phyloP scores from a whole-genome alignment of 2,113 vertebrate species.

The Callocephalon fimbriatum region DNA sequence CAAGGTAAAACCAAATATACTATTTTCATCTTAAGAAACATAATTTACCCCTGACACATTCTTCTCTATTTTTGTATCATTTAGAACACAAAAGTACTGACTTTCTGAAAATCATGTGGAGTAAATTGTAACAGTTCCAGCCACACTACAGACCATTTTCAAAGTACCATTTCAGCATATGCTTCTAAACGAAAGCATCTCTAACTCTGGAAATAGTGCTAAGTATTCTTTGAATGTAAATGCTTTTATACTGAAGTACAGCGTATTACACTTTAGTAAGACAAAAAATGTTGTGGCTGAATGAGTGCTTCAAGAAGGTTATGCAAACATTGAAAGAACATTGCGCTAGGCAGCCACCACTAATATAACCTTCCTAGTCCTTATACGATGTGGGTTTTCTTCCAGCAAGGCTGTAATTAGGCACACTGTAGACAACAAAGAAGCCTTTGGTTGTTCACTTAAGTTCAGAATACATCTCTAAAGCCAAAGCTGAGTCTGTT shows the following conservation, averaged over 20 bases:
- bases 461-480: conserved; percentile 35
- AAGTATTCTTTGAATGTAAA: background rate
- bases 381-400: conserved; percentile 40
- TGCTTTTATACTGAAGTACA: background rate
- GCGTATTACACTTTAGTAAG: background rate
- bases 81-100: background rate
- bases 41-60: background rate
- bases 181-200: background rate
- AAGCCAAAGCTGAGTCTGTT: conserved; percentile 4
- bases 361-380: background rate
- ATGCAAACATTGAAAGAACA: background rate
- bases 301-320: background rate
- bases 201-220: background rate
- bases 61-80: background rate
- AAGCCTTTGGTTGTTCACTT: conserved; percentile 34
- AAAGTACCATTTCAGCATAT: background rate
- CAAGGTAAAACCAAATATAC: background rate
- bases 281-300: background rate
- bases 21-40: background rate
- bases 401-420: conserved; percentile 26
- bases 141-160: background rate
- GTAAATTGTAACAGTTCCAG: background rate
- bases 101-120: background rate
- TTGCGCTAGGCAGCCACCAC: background rate
- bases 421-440: conserved; percentile 45